phyloP scores from a whole-genome alignment of 2,797 vertebrate species.

The Smutsia temminckii region DNA sequence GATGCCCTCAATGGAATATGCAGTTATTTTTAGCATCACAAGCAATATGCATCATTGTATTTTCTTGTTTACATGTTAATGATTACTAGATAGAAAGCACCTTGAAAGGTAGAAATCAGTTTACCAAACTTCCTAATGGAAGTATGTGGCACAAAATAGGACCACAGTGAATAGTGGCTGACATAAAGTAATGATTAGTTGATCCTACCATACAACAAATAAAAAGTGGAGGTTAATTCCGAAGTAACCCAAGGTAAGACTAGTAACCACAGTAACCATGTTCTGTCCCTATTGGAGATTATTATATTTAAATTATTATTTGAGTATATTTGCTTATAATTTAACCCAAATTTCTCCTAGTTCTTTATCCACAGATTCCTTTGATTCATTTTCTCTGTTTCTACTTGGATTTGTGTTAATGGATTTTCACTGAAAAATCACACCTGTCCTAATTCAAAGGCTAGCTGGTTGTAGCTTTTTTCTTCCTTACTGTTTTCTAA shows the following conservation, averaged over 20 bases:
- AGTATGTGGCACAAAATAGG: neutral
- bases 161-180: neutral
- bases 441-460: neutral
- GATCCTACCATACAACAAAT: neutral
- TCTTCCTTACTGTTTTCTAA: neutral
- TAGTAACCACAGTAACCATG: neutral
- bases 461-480: neutral
- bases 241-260: neutral
- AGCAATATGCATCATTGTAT: neutral
- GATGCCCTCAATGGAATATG: neutral
- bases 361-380: neutral
- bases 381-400: constrained; percentile 12
- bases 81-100: neutral
- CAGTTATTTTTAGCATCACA: neutral
- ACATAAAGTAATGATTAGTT: neutral
- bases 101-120: neutral
- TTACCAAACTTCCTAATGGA: neutral
- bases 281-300: neutral
- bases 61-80: neutral
- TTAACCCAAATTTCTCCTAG: neutral
- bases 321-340: neutral
- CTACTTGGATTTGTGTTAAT: neutral
- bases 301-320: neutral
- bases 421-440: neutral
- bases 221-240: neutral